These are phyloP conservation scores for Drosophila persimilis DNA, from an alignment of 1,140 invertebrate species.

Conservation along the genomic window DNA sequence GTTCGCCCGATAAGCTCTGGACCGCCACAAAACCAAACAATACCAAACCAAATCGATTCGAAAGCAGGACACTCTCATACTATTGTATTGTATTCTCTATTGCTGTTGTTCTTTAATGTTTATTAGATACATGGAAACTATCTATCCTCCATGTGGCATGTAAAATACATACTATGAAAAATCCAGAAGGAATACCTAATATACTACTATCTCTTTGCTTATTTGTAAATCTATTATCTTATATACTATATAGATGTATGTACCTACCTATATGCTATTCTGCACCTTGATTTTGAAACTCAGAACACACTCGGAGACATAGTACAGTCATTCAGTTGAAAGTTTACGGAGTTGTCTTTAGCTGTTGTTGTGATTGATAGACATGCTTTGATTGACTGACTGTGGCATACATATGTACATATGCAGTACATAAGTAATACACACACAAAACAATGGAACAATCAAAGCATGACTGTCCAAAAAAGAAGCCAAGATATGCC, in stretches of 20 bases:
- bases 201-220: slow-evolving; percentile 29
- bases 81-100: slow-evolving; percentile 18
- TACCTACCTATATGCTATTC: slow-evolving; percentile 24
- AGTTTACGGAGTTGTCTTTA: slow-evolving; percentile 8
- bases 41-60: slow-evolving; percentile 12
- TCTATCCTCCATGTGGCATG: slow-evolving; percentile 41
- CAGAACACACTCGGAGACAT: slow-evolving; percentile 5
- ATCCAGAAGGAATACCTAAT: slow-evolving; percentile 8
- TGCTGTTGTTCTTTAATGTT: slow-evolving; percentile 57
- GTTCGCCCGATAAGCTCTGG: slow-evolving; percentile 63
- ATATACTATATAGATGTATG: background rate
- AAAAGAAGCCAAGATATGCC: slow-evolving; percentile 43
- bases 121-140: slow-evolving; percentile 23
- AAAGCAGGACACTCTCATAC: slow-evolving; percentile 44
- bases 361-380: slow-evolving; percentile 36
- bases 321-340: slow-evolving; percentile 8
- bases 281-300: slow-evolving; percentile 44
- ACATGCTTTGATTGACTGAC: slow-evolving; percentile 21
- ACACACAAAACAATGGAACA: slow-evolving; percentile 7
- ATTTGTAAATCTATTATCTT: slow-evolving; percentile 28
- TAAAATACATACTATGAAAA: slow-evolving; percentile 17
- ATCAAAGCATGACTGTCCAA: slow-evolving; percentile 54
- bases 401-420: too few species aligned
- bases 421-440: background rate
- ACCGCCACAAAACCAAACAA: slow-evolving; percentile 4